Base-by-base conservation (phyloP, 92 coral and sea anemone species). In the Umimayanthus kanabou region DNA sequence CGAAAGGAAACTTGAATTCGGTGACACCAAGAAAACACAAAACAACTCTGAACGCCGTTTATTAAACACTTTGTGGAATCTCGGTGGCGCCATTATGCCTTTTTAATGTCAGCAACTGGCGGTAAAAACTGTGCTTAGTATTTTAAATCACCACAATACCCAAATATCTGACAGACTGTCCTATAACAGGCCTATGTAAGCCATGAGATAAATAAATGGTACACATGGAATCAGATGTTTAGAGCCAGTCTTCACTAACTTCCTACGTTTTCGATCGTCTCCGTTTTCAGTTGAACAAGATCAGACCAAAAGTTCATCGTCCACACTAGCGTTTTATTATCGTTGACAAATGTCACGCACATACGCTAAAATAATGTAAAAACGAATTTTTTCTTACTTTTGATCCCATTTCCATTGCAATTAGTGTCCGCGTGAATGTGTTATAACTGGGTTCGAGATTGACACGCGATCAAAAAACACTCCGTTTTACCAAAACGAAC, bases 81-180 rank as follows among this genome's bases (percentile, higher is more conserved):
- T 71, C 22, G 80, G 55, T 76, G 80, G 37, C 80, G 80, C 80
- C 80, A 76, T 37, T 42, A n/a, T 20, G 28, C 28, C n/a, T 40
- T 75, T 37, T 75, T 75, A 15, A 4, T 15, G 29, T 8, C 37
- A 25, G 13, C 50, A 39, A 75, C 43, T 39, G 79, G 79, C 33
- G 39, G 39, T 22, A 15, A 13, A 20, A 30, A 10, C 9, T 72
- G 20, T 11, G 11, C 73, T 8, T 33, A 33, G 37, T 33, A 33
- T 33, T 5, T 0, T 57, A 9, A 57, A 20, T 57, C 65, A 57
- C 23, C 65, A 20, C 15, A 61, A 22, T 20, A 61, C n/a, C 25
- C 58, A 53, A 11, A 15, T 13, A 53, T 53, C 20, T 13, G 3
- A 2, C 20, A 13, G 58, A 53, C 20, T 53, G 58, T 11, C 58